Base-by-base conservation (phyloP, 2,797 vertebrate genomes). In the Rhinella marina region DNA sequence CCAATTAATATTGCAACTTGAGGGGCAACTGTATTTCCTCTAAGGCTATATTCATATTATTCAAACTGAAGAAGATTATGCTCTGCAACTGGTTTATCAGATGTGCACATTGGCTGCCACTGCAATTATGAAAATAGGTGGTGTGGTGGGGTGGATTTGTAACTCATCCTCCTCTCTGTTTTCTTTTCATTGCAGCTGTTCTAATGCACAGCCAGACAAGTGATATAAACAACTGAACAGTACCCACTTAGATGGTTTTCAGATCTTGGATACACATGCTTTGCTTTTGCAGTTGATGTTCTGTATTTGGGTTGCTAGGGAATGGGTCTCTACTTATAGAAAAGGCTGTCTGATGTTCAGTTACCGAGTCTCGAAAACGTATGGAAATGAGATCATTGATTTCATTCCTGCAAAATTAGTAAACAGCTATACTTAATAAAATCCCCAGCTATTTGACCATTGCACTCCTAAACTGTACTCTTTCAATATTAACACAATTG, bases 251-350 rank as follows among this genome's bases (percentile, higher is more conserved):
- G 16, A 72, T 73, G 41, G 72, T 72, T 32, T 70, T 19, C 9
- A 32, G 68, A 75, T 50, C 21, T 75, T 13, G 21, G 32, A 75
- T 75, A 75, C 72, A 48, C 29, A 41, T 41, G 68, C 29, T 72
- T 70, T 41, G 7, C 29, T 72, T 8, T 17, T 21, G 29, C 29
- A 32, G 68, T 72, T 72, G 29, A 21, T 10, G 7, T 41, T 72
- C 68, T 48, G 70, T 76, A 76, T 13, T 50, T 76, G 73, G 73
- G 73, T 76, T 76, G 73, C 73, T 76, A 76, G 73, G 48, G 13
- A 76, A 52, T 76, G 29, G 72, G 17, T 75, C 27, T 48, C 41
- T 48, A 50, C 72, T 75, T 23, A 76, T 9, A 76, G 73, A 52
- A 76, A 76, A n/a, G 73, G 41, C 17, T 7, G 32, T 52, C 19